A percentile compares a stretch with the other conserved stretches of the same genome.
Conservation (phyloP, 2,113 vertebrate genomes). For the Chiloscyllium plagiosum region DNA sequence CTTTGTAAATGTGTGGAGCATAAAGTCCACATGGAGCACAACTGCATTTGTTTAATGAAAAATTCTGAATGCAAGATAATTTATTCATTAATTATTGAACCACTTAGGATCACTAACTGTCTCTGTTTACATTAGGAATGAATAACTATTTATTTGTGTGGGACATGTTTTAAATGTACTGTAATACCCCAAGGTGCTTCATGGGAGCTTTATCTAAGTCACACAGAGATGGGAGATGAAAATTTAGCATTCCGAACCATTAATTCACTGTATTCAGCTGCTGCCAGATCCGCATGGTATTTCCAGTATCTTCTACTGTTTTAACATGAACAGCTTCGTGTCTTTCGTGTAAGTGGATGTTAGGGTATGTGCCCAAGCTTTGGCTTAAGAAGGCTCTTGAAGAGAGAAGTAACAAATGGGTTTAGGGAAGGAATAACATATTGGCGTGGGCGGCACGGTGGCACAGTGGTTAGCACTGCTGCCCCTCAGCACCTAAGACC, state of each 20-base stretch:
- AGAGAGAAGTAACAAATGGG: neutral
- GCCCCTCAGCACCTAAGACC: too few species aligned
- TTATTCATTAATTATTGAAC: neutral
- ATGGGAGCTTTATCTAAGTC: too few species aligned
- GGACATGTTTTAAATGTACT: too few species aligned
- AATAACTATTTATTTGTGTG: too few species aligned
- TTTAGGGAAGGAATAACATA: neutral
- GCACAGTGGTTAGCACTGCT: too few species aligned
- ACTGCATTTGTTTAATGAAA: neutral
- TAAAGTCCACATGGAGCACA: neutral
- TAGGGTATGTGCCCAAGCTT: too few species aligned
- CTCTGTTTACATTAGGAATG: too few species aligned
- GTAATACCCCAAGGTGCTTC: too few species aligned
- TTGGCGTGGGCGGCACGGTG: too few species aligned
- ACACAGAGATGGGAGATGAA: neutral
- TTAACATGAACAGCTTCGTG: neutral
- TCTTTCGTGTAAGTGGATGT: neutral
- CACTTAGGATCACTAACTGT: neutral
- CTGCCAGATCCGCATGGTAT: neutral
- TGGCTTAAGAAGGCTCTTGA: neutral
- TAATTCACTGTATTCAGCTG: neutral
- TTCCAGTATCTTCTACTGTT: neutral
- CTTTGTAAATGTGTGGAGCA: neutral
- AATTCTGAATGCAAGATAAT: too few species aligned
- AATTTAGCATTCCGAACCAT: neutral